phyloP scores from a whole-genome alignment of 2,888 invertebrate genomes.

The Psylliodes chrysocephalus region DNA sequence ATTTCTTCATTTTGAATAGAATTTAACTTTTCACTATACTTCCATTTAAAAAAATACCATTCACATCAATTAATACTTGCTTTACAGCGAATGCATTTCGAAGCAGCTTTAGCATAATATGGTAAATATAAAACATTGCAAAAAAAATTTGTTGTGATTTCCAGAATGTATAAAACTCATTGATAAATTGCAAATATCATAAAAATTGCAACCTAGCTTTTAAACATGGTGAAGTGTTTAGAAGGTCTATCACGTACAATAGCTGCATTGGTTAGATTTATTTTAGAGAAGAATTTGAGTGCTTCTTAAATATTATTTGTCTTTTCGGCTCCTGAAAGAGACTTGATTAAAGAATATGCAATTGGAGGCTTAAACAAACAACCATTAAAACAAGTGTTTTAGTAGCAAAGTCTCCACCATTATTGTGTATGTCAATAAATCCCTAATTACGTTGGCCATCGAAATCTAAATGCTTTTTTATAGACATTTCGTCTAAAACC shows the following conservation, averaged over 20 bases:
- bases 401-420: slow-evolving; percentile 40
- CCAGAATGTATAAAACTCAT: neutral
- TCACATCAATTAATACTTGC: neutral
- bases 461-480: slow-evolving; percentile 44
- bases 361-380: slow-evolving; percentile 40
- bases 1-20: neutral
- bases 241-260: slow-evolving; percentile 42
- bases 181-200: neutral
- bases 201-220: slow-evolving; percentile 17
- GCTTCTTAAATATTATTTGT: slow-evolving; percentile 38
- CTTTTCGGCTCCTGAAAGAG: slow-evolving; percentile 36
- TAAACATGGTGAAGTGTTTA: slow-evolving; percentile 28
- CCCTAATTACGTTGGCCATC: slow-evolving; percentile 38
- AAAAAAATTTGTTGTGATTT: slow-evolving; percentile 9
- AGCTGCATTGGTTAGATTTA: slow-evolving; percentile 29
- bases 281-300: slow-evolving; percentile 30
- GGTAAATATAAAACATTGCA: slow-evolving; percentile 25
- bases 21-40: neutral
- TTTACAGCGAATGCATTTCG: neutral
- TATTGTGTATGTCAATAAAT: slow-evolving; percentile 38
- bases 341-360: slow-evolving; percentile 44
- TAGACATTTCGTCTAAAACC: slow-evolving; percentile 44
- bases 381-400: slow-evolving; percentile 47
- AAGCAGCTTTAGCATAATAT: neutral
- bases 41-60: neutral